These are phyloP conservation scores for Brenthis hecate DNA, from an alignment of 2,888 invertebrate genomes.

Conservation along the genomic window DNA sequence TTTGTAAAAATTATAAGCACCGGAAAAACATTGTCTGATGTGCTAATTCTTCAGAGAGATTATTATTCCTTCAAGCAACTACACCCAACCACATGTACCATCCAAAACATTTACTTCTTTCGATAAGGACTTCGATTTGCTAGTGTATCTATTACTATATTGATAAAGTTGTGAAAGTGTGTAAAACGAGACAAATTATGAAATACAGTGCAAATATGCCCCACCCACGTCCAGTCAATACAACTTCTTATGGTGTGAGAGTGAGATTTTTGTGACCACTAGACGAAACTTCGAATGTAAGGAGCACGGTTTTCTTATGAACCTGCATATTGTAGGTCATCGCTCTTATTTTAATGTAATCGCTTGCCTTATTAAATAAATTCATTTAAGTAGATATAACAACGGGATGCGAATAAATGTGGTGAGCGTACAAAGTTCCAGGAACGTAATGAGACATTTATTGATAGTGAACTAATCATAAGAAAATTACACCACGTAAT, in stretches of 20 bases:
- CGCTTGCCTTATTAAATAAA: conserved; percentile 43
- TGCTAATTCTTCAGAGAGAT: conserved; percentile 51
- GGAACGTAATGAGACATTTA: conserved; percentile 26
- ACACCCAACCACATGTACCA: conserved; percentile 40
- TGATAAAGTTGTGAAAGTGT: conserved; percentile 73
- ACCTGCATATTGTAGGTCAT: conserved; percentile 77
- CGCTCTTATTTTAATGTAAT: conserved; percentile 43
- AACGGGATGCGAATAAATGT: conserved; percentile 24
- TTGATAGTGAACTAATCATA: conserved; percentile 15
- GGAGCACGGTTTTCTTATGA: conserved; percentile 64
- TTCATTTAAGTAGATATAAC: conserved; percentile 35
- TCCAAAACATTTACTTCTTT: conserved; percentile 56
- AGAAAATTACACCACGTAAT: conserved; percentile 16
- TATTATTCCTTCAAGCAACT: conserved; percentile 52
- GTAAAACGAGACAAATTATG: conserved; percentile 56
- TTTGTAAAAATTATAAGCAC: conserved; percentile 54
- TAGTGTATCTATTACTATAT: conserved; percentile 59
- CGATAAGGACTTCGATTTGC: conserved; percentile 70
- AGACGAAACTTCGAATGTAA: conserved; percentile 61
- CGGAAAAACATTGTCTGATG: conserved; percentile 58
- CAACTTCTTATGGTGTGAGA: conserved; percentile 62
- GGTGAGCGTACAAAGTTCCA: conserved; percentile 26
- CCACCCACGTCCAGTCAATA: conserved; percentile 57
- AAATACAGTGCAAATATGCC: conserved; percentile 60
- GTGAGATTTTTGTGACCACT: conserved; percentile 64